Evolutionary conservation across 1,140 invertebrate genomes (phyloP), one percentile per base, ranked within the genome.

Genomic region (Colletes latitarsis): DNA sequence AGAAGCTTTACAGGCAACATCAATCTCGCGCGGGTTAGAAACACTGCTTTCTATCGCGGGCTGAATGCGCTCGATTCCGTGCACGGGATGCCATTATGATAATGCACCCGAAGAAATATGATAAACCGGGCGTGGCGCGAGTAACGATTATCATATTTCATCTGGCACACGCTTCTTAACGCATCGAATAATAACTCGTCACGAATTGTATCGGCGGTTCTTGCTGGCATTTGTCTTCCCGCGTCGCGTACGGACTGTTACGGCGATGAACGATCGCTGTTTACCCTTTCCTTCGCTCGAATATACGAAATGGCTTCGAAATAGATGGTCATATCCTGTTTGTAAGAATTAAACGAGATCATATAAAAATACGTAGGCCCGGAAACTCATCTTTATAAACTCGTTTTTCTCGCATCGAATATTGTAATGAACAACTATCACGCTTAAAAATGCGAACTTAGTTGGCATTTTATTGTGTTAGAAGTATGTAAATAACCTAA

Each of bases 91-190:
- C 81, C 84, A 90, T 91, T 91, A 91, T 90, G 89, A 88, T 91
- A 90, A 91, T 90, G 82, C 75, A 76, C 83, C 76, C 68, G 83
- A 89, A 90, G 90, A 90, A 91, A 90, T 91, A 91, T 90, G 90
- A 90, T 91, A 91, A 91, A 89, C 88, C 85, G 78, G 87, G 83
- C 81, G 79, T 82, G 82, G 75, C 82, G 39, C 55, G 77, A 55
- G 82, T 49, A 81, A 73, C 88, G 88, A 91, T 90, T 88, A 91
- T 88, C 89, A 89, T 90, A 90, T 89, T 91, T 90, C 82, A 88
- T 78, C 80, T 77, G n/a, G 30, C 30, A 67, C 57, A 30, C 73
- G 86, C 75, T 85, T 58, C 82, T 74, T 82, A 86, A 86, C 76
- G 62, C 52, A 52, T 74, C 41, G 53, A 67, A 52, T 66, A 63